A percentile compares a stretch with the other conserved stretches of the same genome.
Conservation (phyloP, 1,140 invertebrate genomes). For the Drosophila burlai region DNA sequence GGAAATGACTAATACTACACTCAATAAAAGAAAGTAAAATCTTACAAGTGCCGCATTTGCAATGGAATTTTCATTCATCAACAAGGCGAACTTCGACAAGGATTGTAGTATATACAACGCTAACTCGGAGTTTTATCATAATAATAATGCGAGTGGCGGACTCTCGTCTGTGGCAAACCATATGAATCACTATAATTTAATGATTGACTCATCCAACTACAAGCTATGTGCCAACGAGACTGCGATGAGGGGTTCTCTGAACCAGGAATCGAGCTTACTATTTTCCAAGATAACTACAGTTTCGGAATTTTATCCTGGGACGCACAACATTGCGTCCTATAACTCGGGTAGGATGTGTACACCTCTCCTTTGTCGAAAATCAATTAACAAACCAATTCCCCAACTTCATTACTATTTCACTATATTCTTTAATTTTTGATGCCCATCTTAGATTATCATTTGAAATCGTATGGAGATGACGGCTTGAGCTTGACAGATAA, state of each 20-base stretch:
- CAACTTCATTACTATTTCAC: not conserved
- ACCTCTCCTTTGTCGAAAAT: not conserved
- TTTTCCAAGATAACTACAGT: slow-evolving; percentile 75
- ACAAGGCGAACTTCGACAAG: slow-evolving; percentile 72
- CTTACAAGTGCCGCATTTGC: slow-evolving; percentile 44
- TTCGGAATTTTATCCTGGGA: slow-evolving; percentile 66
- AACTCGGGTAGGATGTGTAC: slow-evolving; percentile 53
- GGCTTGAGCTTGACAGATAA: slow-evolving; percentile 93
- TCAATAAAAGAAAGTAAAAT: slow-evolving; percentile 46
- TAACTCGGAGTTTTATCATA: slow-evolving; percentile 54
- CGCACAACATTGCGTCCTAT: slow-evolving; percentile 63
- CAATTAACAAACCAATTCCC: not conserved
- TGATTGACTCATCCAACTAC: slow-evolving; percentile 69
- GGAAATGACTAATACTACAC: slow-evolving; percentile 40
- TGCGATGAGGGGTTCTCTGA: slow-evolving; percentile 62
- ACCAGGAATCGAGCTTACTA: slow-evolving; percentile 69
- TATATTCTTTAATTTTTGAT: not conserved
- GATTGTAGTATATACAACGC: slow-evolving; percentile 68
- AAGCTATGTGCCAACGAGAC: slow-evolving; percentile 69
- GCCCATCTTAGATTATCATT: slow-evolving; percentile 55
- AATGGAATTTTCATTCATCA: slow-evolving; percentile 79
- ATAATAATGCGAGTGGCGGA: slow-evolving; percentile 49
- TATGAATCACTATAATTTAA: slow-evolving; percentile 70
- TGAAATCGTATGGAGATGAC: slow-evolving; percentile 87
- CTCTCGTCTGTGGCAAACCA: slow-evolving; percentile 62